A percentile compares a stretch with the other conserved stretches of the same genome.
phyloP scores from a whole-genome alignment of 1,140 invertebrate species.

The Diuraphis noxia region DNA sequence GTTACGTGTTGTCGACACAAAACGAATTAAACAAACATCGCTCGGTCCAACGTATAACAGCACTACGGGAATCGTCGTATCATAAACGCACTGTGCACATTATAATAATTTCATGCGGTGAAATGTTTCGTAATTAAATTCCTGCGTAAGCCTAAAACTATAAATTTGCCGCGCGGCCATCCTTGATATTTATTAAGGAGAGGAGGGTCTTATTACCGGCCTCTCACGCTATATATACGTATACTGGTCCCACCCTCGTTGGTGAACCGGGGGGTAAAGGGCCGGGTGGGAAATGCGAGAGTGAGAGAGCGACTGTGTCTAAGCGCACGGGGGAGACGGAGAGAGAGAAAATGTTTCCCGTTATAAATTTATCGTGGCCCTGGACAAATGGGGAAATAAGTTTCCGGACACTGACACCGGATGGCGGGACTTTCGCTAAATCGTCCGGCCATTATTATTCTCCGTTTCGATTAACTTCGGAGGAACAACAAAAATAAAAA shows the following conservation, averaged over 20 bases:
- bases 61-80: neutral
- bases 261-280: neutral
- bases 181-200: slow-evolving; percentile 34
- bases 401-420: slow-evolving; percentile 51
- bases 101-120: slow-evolving; percentile 2
- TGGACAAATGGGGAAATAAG: slow-evolving; percentile 52
- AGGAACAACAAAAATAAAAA: neutral
- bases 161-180: slow-evolving; percentile 37
- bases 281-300: neutral
- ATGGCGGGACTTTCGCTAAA: slow-evolving; percentile 51
- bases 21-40: slow-evolving; percentile 2
- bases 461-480: slow-evolving; percentile 41
- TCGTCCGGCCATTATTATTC: slow-evolving; percentile 40
- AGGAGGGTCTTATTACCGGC: slow-evolving; percentile 2
- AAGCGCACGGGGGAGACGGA: neutral
- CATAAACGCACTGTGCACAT: neutral
- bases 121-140: slow-evolving; percentile 40
- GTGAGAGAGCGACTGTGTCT: neutral
- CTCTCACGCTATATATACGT: neutral
- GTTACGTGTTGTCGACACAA: neutral
- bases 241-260: slow-evolving; percentile 21
- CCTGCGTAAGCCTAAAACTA: slow-evolving; percentile 7
- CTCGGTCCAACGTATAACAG: neutral
- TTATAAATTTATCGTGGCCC: slow-evolving; percentile 40
- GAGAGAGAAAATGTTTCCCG: slow-evolving; percentile 50